phyloP scores from a whole-genome alignment of 2,888 invertebrate genomes.

The Physocephala rufipes region DNA sequence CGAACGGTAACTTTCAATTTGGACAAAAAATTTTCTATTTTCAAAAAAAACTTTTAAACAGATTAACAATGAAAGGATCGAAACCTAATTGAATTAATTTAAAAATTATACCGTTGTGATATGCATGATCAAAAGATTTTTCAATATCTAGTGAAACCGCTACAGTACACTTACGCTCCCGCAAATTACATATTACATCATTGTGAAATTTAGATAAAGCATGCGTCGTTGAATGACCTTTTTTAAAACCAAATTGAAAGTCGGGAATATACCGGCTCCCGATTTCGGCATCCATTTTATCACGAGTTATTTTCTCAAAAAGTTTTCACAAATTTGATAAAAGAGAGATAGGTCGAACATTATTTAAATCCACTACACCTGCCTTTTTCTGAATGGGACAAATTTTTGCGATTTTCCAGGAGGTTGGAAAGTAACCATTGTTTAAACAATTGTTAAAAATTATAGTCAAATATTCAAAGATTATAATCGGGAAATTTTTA shows the following conservation, averaged over 20 bases:
- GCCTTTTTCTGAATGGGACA: constrained; percentile 26
- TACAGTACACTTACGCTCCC: constrained; percentile 22
- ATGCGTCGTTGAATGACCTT: constrained; percentile 27
- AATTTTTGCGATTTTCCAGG: constrained; percentile 18
- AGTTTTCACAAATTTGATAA: constrained; percentile 22
- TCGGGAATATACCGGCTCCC: no score
- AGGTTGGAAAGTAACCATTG: constrained; percentile 27
- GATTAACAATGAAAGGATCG: constrained; percentile 15
- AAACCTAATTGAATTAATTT: constrained; percentile 24
- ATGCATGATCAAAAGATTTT: constrained; percentile 37
- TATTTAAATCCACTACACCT: constrained; percentile 2
- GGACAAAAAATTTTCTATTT: constrained; percentile 27
- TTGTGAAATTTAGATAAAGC: constrained; percentile 39
- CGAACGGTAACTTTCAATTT: constrained; percentile 29
- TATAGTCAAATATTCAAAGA: constrained; percentile 18
- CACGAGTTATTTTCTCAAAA: background rate
- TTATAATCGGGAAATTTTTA: constrained; percentile 25
- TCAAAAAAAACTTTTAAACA: constrained; percentile 11
- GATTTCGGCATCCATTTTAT: background rate
- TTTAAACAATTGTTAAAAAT: constrained; percentile 36
- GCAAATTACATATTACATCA: constrained; percentile 29
- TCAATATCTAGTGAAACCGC: constrained; percentile 35
- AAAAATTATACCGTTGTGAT: constrained; percentile 28
- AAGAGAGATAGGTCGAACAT: constrained; percentile 31
- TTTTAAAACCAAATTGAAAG: constrained; percentile 37